phyloP scores from a whole-genome alignment of 1,140 invertebrate genomes.

The Coelopa frigida region DNA sequence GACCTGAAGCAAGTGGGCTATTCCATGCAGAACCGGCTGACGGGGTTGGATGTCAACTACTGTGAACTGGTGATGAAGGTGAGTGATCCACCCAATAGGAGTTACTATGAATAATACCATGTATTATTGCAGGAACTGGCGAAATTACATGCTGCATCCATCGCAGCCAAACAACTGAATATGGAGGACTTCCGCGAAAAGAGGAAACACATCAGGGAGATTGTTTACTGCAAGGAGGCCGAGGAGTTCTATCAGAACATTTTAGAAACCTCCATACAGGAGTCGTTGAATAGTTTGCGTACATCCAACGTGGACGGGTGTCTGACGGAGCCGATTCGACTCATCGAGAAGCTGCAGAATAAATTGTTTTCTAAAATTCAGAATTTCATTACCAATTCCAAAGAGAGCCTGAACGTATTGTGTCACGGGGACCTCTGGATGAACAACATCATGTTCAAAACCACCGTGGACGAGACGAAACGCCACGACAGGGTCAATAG shows the following conservation, averaged over 20 bases:
- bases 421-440: slow-evolving; percentile 46
- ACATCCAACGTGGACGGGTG: slow-evolving; percentile 30
- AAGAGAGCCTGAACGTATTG: slow-evolving; percentile 33
- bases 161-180: slow-evolving; percentile 29
- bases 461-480: slow-evolving; percentile 21
- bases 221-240: slow-evolving; percentile 36
- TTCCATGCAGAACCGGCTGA: slow-evolving; percentile 33
- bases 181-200: slow-evolving; percentile 18
- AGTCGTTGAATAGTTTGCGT: slow-evolving; percentile 33
- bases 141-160: slow-evolving; percentile 33
- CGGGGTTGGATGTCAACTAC: slow-evolving; percentile 28
- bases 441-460: slow-evolving; percentile 44
- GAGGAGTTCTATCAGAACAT: slow-evolving; percentile 35
- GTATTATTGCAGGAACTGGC: slow-evolving; percentile 33
- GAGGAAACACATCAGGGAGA: slow-evolving; percentile 25
- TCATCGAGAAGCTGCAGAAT: slow-evolving; percentile 24
- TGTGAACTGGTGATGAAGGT: slow-evolving; percentile 41
- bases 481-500: neutral
- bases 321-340: slow-evolving; percentile 26
- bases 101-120: neutral
- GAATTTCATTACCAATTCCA: slow-evolving; percentile 21
- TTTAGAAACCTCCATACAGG: slow-evolving; percentile 33
- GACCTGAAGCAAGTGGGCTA: slow-evolving; percentile 32
- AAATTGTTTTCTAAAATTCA: slow-evolving; percentile 28
- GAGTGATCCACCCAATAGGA: slow-evolving; percentile 3